phyloP scores from a whole-genome alignment of 2,797 vertebrate genomes.

The Apogon talboti region DNA sequence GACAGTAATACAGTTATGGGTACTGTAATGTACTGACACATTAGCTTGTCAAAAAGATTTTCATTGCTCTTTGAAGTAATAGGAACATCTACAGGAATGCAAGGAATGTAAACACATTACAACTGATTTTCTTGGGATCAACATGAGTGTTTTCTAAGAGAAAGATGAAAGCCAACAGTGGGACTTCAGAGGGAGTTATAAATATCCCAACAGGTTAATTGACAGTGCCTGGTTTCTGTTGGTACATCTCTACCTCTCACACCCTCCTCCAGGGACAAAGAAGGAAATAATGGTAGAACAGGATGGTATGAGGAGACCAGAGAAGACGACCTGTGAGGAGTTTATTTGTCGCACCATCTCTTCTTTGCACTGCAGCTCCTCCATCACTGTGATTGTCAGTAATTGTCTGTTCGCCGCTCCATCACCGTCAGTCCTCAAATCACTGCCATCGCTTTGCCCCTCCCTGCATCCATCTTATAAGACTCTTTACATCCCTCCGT shows the following conservation, averaged over 20 bases:
- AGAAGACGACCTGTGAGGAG: constrained; percentile 47
- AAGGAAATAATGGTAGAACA: constrained; percentile 1
- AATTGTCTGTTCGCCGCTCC: constrained; percentile 62
- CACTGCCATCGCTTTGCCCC: constrained; percentile 19
- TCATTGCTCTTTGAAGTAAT: constrained; percentile 1
- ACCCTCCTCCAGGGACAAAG: neutral
- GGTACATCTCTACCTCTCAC: constrained; percentile 12
- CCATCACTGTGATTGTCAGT: constrained; percentile 70
- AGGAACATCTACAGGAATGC: constrained; percentile 10
- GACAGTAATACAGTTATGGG: no score
- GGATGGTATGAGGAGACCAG: constrained; percentile 13
- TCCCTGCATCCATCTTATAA: constrained; percentile 15
- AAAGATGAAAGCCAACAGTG: constrained; percentile 10
- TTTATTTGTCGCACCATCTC: constrained; percentile 64
- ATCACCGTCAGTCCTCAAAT: constrained; percentile 53
- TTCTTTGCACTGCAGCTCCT: constrained; percentile 55
- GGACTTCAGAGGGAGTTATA: neutral
- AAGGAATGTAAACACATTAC: constrained; percentile 9
- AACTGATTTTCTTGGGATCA: neutral
- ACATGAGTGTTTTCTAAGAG: constrained; percentile 5
- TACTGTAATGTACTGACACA: no score
- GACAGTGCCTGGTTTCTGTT: constrained; percentile 15
- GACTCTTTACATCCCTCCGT: constrained; percentile 13
- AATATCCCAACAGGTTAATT: constrained; percentile 19
- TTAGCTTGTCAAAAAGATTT: neutral